Evolutionary conservation across 2,888 invertebrate genomes (phyloP).

Genomic region (Xestobium rufovillosum): DNA sequence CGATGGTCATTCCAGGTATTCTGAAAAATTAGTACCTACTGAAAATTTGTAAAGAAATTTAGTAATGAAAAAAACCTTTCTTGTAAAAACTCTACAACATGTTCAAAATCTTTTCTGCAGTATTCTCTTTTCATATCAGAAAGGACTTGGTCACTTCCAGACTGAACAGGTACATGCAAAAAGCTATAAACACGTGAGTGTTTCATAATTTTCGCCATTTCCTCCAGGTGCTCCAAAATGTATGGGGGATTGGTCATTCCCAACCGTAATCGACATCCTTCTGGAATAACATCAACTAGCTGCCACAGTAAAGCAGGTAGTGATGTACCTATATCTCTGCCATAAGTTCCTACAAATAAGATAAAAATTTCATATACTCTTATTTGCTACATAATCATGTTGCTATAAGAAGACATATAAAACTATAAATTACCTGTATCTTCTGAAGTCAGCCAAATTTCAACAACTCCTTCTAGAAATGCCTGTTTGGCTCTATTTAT

Average conservation of each 20-base stretch:
- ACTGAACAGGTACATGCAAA: conserved; percentile 95
- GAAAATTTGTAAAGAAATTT: conserved; percentile 2
- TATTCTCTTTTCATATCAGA: conserved; percentile 97
- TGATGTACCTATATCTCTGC: conserved; percentile 84
- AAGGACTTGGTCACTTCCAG: conserved; percentile 91
- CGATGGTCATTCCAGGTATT: conserved; percentile 86
- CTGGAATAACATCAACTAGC: conserved; percentile 71
- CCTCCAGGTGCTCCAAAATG: conserved; percentile 87
- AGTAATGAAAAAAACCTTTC: conserved; percentile 49
- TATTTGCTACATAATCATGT: no score
- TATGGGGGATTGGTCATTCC: conserved; percentile 99
- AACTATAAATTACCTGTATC: conserved; percentile 65
- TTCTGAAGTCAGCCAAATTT: conserved; percentile 97
- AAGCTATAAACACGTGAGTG: conserved; percentile 92
- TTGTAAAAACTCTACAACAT: conserved; percentile 76
- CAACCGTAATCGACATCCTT: conserved; percentile 72
- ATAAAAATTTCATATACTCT: conserved; percentile 2
- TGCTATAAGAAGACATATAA: no score
- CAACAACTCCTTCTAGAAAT: conserved; percentile 86
- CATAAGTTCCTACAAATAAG: conserved; percentile 65
- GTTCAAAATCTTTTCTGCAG: conserved; percentile 77
- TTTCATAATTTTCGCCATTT: conserved; percentile 77
- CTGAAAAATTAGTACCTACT: conserved; percentile 42
- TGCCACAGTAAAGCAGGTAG: conserved; percentile 79
- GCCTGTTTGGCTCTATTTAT: conserved; percentile 79